Conservation (phyloP, 2,888 invertebrate species). For the Chalcis sispes region DNA sequence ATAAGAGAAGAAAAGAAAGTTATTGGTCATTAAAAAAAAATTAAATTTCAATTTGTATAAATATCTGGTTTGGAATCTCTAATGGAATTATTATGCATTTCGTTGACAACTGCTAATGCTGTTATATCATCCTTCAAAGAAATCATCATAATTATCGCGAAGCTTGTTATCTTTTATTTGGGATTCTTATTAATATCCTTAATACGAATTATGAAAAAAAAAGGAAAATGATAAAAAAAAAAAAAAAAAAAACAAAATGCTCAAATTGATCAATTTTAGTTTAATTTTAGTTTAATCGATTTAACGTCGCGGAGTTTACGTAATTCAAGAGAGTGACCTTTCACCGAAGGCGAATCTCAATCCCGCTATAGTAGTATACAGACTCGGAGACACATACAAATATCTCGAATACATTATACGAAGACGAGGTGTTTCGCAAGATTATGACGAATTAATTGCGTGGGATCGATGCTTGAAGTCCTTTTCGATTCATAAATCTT, state of each 20-base stretch:
- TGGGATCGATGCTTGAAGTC: too few relatives aligned
- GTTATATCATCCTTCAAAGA: slow-evolving; percentile 27
- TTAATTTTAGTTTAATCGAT: slow-evolving; percentile 43
- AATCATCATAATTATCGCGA: background rate
- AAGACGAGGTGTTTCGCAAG: slow-evolving; percentile 44
- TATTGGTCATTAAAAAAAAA: background rate
- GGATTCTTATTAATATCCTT: background rate
- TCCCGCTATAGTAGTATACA: background rate
- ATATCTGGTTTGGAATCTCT: slow-evolving; percentile 25
- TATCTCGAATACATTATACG: slow-evolving; percentile 40
- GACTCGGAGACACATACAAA: slow-evolving; percentile 23
- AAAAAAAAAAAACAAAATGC: slow-evolving; percentile 6
- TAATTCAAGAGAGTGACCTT: slow-evolving; percentile 43
- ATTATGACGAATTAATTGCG: slow-evolving; percentile 47
- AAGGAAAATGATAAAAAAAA: slow-evolving; percentile 27
- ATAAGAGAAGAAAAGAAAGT: background rate
- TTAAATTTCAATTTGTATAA: slow-evolving; percentile 1
- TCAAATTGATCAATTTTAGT: slow-evolving; percentile 36
- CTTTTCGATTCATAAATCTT: too few relatives aligned
- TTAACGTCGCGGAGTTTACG: slow-evolving; percentile 22
- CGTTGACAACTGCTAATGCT: slow-evolving; percentile 29
- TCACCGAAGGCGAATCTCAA: slow-evolving; percentile 38
- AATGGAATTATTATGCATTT: slow-evolving; percentile 31
- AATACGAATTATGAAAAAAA: slow-evolving; percentile 1
- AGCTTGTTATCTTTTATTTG: background rate